Conservation (phyloP, 2,113 vertebrate species). For the Parotia lawesii region DNA sequence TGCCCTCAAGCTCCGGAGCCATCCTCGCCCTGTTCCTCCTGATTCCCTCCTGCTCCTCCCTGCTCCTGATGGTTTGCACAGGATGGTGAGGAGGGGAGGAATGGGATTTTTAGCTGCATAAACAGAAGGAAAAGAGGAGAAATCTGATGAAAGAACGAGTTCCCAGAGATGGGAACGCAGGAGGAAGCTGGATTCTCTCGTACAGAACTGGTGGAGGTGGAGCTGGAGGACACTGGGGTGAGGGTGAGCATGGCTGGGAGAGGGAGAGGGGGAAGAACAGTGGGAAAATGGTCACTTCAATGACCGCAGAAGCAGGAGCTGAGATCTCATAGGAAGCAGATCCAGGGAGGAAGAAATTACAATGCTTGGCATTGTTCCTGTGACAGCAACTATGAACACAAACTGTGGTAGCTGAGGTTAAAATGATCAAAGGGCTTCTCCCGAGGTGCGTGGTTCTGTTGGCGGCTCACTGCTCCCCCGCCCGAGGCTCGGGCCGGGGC, state of each 20-base stretch:
- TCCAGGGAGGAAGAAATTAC: not conserved
- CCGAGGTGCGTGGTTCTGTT: no score
- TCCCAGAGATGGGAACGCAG: not conserved
- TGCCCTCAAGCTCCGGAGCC: not conserved
- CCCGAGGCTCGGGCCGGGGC: no score
- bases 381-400: not conserved
- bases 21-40: not conserved
- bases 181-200: not conserved
- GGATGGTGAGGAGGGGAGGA: not conserved
- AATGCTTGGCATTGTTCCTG: not conserved
- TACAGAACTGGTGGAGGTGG: not conserved
- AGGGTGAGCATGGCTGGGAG: not conserved
- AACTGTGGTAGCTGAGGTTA: no score
- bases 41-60: not conserved
- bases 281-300: not conserved
- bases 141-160: not conserved
- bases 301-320: not conserved
- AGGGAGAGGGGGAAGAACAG: not conserved
- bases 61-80: not conserved
- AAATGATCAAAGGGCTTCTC: no score
- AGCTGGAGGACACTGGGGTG: not conserved
- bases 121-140: not conserved
- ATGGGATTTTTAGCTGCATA: not conserved
- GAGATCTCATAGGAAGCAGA: not conserved
- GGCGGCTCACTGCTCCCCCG: no score